phyloP scores from a whole-genome alignment of 2,888 invertebrate species.

The Ceriagrion tenellum region DNA sequence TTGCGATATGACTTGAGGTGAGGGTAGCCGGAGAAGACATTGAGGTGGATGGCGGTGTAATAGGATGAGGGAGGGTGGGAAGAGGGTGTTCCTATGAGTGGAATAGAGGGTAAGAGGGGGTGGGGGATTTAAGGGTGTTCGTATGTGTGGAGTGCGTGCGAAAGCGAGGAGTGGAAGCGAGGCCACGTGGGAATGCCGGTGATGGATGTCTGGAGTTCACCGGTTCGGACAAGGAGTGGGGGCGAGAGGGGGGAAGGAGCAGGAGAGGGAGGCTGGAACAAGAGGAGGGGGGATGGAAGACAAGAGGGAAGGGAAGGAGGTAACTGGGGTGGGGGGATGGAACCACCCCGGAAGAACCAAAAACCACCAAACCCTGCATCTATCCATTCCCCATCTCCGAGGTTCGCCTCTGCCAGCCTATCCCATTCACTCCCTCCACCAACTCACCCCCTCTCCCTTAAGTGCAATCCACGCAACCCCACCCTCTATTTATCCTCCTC shows the following conservation, averaged over 20 bases:
- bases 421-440: too few species aligned
- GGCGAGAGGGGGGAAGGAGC: neutral
- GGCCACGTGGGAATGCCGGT: constrained; percentile 60
- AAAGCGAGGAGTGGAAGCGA: neutral
- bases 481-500: neutral
- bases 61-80: neutral
- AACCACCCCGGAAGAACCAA: constrained; percentile 29
- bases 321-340: neutral
- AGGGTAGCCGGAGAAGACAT: neutral
- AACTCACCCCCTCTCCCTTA: too few species aligned
- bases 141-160: neutral
- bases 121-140: too few species aligned
- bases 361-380: neutral
- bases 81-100: neutral
- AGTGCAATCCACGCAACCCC: too few species aligned
- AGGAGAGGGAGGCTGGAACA: neutral
- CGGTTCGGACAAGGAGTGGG: constrained; percentile 57
- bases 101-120: neutral
- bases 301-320: too few species aligned
- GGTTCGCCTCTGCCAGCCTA: neutral
- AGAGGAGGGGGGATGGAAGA: neutral
- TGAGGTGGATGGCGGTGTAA: neutral
- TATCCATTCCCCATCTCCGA: neutral
- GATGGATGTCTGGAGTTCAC: constrained; percentile 50
- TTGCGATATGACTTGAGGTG: too few species aligned